Evolutionary conservation across 2,888 invertebrate species (phyloP).

Genomic region (Phoenoteleia sp.): DNA sequence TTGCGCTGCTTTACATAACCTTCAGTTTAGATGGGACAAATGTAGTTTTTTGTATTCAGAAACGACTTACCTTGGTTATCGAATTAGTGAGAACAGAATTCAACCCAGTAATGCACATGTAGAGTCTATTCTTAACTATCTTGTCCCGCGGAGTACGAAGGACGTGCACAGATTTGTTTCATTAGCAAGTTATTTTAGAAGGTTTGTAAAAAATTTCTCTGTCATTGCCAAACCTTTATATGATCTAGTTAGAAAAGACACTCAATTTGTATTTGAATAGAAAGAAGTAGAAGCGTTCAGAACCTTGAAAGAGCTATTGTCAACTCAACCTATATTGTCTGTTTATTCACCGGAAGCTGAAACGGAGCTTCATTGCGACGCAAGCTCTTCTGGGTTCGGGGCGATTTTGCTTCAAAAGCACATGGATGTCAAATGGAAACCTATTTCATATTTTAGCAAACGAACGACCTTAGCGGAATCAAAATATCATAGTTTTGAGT

Average conservation of each 20-base stretch:
- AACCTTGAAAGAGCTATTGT: constrained; percentile 36
- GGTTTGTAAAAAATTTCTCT: neutral
- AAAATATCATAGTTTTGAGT: neutral
- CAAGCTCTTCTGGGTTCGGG: constrained; percentile 78
- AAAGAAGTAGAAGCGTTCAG: constrained; percentile 54
- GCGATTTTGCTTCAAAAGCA: constrained; percentile 80
- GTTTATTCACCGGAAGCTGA: constrained; percentile 66
- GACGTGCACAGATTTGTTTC: neutral
- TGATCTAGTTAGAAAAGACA: neutral
- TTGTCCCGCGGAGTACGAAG: neutral
- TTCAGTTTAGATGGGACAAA: constrained; percentile 20
- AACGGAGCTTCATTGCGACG: constrained; percentile 82
- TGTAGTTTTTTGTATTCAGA: constrained; percentile 14
- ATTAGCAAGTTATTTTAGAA: neutral
- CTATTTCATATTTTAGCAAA: constrained; percentile 78
- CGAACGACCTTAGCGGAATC: constrained; percentile 74
- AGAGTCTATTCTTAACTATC: neutral
- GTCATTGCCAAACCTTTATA: neutral
- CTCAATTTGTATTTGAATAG: constrained; percentile 43
- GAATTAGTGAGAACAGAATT: neutral
- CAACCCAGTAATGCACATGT: neutral
- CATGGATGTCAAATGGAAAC: constrained; percentile 60
- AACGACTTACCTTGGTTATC: constrained; percentile 5
- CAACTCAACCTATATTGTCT: constrained; percentile 54
- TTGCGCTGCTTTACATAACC: neutral